These are phyloP conservation scores for Melanostigma gelatinosum DNA, from an alignment of 2,113 vertebrate species.

Conservation along the genomic window DNA sequence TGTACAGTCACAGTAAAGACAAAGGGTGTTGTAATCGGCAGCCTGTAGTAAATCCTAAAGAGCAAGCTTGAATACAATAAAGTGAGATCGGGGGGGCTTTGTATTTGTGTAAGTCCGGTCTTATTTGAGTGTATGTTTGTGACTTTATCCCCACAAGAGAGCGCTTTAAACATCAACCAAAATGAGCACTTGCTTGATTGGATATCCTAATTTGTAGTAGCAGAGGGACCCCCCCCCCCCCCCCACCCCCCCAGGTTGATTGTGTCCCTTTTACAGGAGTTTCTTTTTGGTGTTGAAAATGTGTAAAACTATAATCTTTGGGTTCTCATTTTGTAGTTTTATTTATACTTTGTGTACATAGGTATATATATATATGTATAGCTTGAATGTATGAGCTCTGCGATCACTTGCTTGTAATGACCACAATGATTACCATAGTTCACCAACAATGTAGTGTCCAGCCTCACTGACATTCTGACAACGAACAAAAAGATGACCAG, in stretches of 20 bases:
- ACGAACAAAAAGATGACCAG: constrained; percentile 56
- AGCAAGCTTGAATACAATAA: constrained; percentile 73
- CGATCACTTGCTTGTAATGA: constrained; percentile 67
- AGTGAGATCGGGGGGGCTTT: constrained; percentile 25
- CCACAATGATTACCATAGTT: constrained; percentile 65
- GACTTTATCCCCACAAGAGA: constrained; percentile 55
- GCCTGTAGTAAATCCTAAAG: constrained; percentile 60
- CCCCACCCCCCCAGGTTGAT: constrained; percentile 38
- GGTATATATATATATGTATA: constrained; percentile 80
- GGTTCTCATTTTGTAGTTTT: constrained; percentile 78
- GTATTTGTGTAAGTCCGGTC: constrained; percentile 25
- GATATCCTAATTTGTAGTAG: constrained; percentile 57
- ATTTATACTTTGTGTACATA: constrained; percentile 85
- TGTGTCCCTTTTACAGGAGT: constrained; percentile 47
- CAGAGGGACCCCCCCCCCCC: constrained; percentile 40
- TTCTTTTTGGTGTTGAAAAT: constrained; percentile 61
- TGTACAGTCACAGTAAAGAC: constrained; percentile 53
- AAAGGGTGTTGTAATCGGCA: constrained; percentile 56
- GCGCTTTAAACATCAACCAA: constrained; percentile 68
- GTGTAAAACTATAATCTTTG: constrained; percentile 68
- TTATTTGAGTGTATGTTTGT: constrained; percentile 55
- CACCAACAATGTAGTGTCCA: constrained; percentile 24
- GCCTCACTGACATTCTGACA: background rate
- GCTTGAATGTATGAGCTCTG: constrained; percentile 79
- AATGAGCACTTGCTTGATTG: constrained; percentile 76